Percentiles rank a stretch among this genome's conserved stretches.
Evolutionary conservation across 2,888 invertebrate species (phyloP).

Genomic region (Tiphia femorata): DNA sequence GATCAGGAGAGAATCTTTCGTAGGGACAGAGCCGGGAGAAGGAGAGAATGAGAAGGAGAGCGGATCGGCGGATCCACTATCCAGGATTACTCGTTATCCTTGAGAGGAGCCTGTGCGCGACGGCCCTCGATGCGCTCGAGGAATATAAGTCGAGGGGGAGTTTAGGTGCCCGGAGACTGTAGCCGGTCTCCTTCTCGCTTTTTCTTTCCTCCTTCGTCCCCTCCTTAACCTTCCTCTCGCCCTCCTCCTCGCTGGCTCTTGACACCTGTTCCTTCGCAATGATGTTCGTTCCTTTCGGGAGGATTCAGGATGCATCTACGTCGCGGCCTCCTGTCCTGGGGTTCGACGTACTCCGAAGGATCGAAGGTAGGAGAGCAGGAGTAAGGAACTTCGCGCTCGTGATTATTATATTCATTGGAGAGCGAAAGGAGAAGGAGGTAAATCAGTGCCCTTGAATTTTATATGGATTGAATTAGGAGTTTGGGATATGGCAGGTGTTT

Average conservation of each 20-base stretch:
- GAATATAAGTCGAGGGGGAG: constrained; percentile 49
- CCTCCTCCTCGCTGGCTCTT: constrained; percentile 31
- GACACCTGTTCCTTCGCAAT: constrained; percentile 51
- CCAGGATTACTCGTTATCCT: constrained; percentile 65
- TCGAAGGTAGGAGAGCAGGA: too few species aligned
- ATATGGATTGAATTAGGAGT: too few species aligned
- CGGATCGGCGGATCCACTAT: constrained; percentile 52
- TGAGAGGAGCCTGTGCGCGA: constrained; percentile 51
- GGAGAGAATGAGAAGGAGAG: neutral
- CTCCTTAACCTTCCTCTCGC: constrained; percentile 4
- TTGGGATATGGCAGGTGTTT: too few species aligned
- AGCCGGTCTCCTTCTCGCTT: constrained; percentile 7
- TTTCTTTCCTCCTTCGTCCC: constrained; percentile 13
- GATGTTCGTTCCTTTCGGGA: constrained; percentile 46
- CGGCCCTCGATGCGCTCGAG: constrained; percentile 45
- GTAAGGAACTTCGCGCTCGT: too few species aligned
- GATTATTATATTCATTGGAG: too few species aligned
- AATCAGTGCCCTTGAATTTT: too few species aligned
- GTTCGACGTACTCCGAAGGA: constrained; percentile 29
- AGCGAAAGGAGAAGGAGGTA: too few species aligned
- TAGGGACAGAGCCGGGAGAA: neutral
- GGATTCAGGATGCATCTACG: constrained; percentile 42
- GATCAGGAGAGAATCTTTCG: constrained; percentile 13
- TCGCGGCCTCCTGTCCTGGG: constrained; percentile 27
- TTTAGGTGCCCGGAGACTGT: constrained; percentile 38